A percentile compares a stretch with the other conserved stretches of the same genome.
Conservation (phyloP, 2,888 invertebrate genomes). For the Graphium colonna region DNA sequence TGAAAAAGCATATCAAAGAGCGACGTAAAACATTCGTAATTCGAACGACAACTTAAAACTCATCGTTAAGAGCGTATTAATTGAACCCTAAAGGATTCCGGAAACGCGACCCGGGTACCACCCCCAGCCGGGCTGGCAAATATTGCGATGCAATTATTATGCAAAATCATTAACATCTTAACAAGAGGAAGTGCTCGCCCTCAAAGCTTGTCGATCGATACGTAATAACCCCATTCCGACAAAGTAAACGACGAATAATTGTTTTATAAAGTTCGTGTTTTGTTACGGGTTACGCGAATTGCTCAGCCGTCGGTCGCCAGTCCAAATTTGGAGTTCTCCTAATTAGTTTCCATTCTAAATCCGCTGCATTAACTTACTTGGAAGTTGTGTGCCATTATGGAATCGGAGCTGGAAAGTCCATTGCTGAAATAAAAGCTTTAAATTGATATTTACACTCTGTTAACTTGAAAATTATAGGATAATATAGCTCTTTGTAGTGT, state of each 20-base stretch:
- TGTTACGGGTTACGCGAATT: constrained; percentile 17
- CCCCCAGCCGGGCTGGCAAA: constrained; percentile 22
- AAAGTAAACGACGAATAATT: constrained; percentile 23
- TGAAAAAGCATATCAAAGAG: neutral
- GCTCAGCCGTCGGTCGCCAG: constrained; percentile 6
- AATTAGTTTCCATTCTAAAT: constrained; percentile 7
- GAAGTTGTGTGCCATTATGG: too few relatives aligned
- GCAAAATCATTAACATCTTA: constrained; percentile 70
- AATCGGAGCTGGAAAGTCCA: too few relatives aligned
- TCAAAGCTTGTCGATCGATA: constrained; percentile 44
- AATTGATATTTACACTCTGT: too few relatives aligned
- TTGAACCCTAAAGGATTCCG: constrained; percentile 20
- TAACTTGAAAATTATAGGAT: too few relatives aligned
- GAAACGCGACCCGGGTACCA: constrained; percentile 25
- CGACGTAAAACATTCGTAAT: neutral
- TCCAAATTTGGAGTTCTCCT: constrained; percentile 7
- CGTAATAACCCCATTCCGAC: constrained; percentile 33
- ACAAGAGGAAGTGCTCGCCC: constrained; percentile 47
- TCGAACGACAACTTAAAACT: constrained; percentile 1
- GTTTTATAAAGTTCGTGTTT: constrained; percentile 24
- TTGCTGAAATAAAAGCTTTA: too few relatives aligned
- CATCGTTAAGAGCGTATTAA: constrained; percentile 13
- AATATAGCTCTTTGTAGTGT: too few relatives aligned
- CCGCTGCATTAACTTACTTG: too few relatives aligned
- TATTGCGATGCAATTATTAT: constrained; percentile 58